Percentiles rank a stretch among this genome's conserved stretches.
Conservation (phyloP, 2,113 vertebrate species). For the Sitta europaea region DNA sequence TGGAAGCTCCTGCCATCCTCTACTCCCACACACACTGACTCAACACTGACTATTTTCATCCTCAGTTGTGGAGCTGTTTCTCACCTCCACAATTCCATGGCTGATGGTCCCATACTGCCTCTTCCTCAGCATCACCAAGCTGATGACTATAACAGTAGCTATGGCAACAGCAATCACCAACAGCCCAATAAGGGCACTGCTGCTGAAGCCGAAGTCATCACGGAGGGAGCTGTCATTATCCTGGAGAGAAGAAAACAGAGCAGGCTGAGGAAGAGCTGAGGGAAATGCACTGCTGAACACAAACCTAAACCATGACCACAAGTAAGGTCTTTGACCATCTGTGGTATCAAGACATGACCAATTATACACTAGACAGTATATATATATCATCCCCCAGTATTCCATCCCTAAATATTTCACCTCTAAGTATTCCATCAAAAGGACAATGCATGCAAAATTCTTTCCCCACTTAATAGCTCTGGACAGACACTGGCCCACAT, state of each 20-base stretch:
- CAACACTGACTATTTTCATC: background rate
- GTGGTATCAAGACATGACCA: fast-evolving
- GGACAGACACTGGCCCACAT: background rate
- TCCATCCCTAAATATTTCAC: background rate
- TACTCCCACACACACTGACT: background rate
- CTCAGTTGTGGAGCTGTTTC: background rate
- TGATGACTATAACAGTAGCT: constrained; percentile 94
- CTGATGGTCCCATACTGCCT: constrained; percentile 97
- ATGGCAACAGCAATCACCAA: constrained; percentile 94
- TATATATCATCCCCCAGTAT: background rate
- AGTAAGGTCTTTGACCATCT: background rate
- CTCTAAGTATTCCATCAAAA: background rate
- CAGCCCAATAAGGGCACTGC: constrained; percentile 90
- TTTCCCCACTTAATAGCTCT: background rate
- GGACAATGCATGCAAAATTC: background rate
- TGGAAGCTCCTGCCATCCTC: background rate
- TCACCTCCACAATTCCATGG: constrained; percentile 97
- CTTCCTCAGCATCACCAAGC: constrained; percentile 95
- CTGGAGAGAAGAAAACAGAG: constrained; percentile 60
- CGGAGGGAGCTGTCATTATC: constrained; percentile 82
- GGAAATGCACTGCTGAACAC: background rate
- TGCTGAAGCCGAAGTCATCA: constrained; percentile 91
- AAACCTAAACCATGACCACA: background rate
- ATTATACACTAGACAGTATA: background rate
- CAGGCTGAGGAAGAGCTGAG: background rate